Evolutionary conservation across 2,113 vertebrate genomes (phyloP).

Genomic region (Mus musculus): DNA sequence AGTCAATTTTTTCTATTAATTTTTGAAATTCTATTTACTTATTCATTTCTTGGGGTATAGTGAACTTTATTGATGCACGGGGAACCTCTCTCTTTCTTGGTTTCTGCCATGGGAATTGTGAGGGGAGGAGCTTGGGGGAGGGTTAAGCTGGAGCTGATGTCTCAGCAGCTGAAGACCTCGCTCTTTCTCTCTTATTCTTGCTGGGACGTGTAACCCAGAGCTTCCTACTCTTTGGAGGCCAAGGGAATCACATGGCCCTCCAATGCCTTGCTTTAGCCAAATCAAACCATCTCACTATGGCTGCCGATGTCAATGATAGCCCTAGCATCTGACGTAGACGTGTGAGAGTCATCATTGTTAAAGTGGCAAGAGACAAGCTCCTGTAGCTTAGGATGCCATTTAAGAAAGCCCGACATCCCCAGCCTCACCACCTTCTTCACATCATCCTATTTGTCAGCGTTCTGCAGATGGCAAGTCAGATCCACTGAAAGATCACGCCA

Average conservation of each 20-base stretch:
- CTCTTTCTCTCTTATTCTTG: not conserved
- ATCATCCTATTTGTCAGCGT: not conserved
- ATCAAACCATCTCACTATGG: not conserved
- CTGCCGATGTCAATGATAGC: not conserved
- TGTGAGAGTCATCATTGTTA: not conserved
- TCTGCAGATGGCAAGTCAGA: not conserved
- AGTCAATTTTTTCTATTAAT: not conserved
- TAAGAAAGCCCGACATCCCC: not conserved
- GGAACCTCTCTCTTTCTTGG: not conserved
- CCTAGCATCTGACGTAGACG: not conserved
- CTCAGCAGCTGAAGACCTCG: no score
- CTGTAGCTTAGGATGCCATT: no score
- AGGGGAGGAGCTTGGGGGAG: not conserved
- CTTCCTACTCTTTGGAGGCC: not conserved
- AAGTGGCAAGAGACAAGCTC: not conserved
- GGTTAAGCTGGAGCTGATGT: no score
- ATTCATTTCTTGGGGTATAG: not conserved
- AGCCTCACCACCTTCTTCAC: not conserved
- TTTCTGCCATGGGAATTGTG: not conserved
- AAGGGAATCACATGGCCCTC: not conserved
- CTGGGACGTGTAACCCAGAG: not conserved
- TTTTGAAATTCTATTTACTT: not conserved
- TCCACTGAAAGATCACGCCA: not conserved
- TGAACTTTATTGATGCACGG: not conserved
- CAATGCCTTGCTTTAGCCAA: not conserved